Evolutionary conservation across 2,797 vertebrate genomes (phyloP).

Genomic region (Poeciliopsis turneri): DNA sequence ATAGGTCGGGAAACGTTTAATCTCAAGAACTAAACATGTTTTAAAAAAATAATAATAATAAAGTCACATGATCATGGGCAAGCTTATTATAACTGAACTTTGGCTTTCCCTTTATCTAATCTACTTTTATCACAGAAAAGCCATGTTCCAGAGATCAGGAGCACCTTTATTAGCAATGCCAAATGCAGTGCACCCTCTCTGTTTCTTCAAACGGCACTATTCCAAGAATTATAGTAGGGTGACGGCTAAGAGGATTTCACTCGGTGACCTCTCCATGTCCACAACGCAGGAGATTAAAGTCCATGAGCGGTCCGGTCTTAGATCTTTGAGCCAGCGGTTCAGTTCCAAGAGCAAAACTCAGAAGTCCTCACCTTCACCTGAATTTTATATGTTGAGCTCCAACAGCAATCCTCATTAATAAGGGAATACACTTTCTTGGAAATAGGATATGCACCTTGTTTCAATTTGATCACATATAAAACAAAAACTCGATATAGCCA

Average conservation of each 20-base stretch:
- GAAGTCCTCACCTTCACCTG: neutral
- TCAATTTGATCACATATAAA: slow-evolving; percentile 1
- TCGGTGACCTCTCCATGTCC: slow-evolving; percentile 61
- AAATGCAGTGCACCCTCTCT: slow-evolving; percentile 9
- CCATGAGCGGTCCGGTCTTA: slow-evolving; percentile 1
- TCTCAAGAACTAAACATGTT: neutral
- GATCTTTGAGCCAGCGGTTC: slow-evolving; percentile 23
- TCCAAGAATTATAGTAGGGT: slow-evolving; percentile 57
- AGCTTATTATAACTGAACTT: slow-evolving; percentile 68
- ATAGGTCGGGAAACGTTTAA: neutral
- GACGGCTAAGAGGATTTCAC: slow-evolving; percentile 80
- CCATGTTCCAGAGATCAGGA: slow-evolving; percentile 8
- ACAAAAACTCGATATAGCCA: slow-evolving; percentile 24
- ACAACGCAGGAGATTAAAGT: slow-evolving; percentile 55
- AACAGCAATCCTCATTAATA: neutral
- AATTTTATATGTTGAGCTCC: neutral
- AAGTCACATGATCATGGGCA: slow-evolving; percentile 18
- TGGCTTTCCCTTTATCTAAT: slow-evolving; percentile 61
- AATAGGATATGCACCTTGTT: neutral
- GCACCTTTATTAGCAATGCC: slow-evolving; percentile 12
- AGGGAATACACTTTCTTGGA: neutral
- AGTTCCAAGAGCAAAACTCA: slow-evolving; percentile 8
- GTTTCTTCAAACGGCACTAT: slow-evolving; percentile 34
- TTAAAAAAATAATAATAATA: neutral
- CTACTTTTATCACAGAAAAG: slow-evolving; percentile 46